Base-by-base conservation (phyloP, 2,888 invertebrate species). In the Synergus itoensis region DNA sequence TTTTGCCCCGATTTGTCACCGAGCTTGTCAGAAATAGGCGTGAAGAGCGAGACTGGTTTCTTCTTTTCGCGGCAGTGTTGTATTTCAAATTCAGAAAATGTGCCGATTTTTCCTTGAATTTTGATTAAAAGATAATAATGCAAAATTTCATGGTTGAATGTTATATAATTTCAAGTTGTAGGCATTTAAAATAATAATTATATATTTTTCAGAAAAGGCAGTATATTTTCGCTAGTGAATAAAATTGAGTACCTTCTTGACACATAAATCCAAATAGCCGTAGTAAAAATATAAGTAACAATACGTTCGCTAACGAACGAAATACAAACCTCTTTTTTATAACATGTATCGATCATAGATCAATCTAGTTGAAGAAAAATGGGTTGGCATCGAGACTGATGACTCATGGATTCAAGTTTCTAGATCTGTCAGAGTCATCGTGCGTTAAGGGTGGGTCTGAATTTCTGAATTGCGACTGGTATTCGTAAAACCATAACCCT, bases 361-460 rank as follows among this genome's bases (percentile, higher is more conserved):
- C 43, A 48, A 53, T 48, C 43, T 28, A 73, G 53, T 28, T 53
- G 73, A 73, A 28, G 73, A 73, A 9, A 53, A 73, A 73, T 73
- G 53, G 65, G 43, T 73, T 73, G 53, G 28, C 53, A 53, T 14
- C 53, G 36, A 53, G 3, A 43, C 2, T 9, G 53, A 53, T 73
- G 73, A 53, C 36, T 53, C 53, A 48, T 53, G 53, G 53, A 8
- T 73, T 0, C n/a, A 40, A 53, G 73, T 73, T 73, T 73, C 53
- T 73, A 73, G 73, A 53, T 73, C 73, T 73, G 53, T 73, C 36
- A 48, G 65, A 65, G 73, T 73, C 73, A 73, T 73, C n/a, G 36
- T n/a, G 48, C 4, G 36, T 53, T 73, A 53, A 48, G 73, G 73
- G 73, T 73, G 73, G 36, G 53, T 53, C 28, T 73, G 40, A 48